phyloP scores from a whole-genome alignment of 2,113 vertebrate genomes.

The Muscicapa adusta region DNA sequence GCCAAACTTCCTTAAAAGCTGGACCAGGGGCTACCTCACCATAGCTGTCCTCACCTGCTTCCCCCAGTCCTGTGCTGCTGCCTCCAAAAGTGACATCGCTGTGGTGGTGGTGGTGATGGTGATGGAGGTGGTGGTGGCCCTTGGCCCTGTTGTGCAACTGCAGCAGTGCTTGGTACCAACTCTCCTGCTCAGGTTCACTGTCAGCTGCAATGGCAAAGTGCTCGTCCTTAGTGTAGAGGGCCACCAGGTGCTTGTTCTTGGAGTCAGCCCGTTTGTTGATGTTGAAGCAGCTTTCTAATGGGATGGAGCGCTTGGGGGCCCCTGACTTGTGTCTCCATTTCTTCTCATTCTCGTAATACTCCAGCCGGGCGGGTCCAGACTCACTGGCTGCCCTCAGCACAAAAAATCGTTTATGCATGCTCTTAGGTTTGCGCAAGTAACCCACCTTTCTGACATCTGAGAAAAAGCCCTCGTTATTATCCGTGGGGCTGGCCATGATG shows the following conservation, averaged over 20 bases:
- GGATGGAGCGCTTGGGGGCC: slow-evolving; percentile 87
- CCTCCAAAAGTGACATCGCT: slow-evolving; percentile 59
- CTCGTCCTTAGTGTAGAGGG: slow-evolving; percentile 88
- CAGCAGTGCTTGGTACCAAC: slow-evolving; percentile 85
- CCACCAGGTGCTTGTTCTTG: slow-evolving; percentile 89
- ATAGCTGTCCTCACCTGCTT: slow-evolving; percentile 77
- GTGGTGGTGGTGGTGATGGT: slow-evolving; percentile 67
- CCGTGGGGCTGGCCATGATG: slow-evolving; percentile 81
- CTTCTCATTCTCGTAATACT: slow-evolving; percentile 92
- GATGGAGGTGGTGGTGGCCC: slow-evolving; percentile 73
- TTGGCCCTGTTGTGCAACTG: slow-evolving; percentile 86
- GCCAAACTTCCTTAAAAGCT: slow-evolving; percentile 90
- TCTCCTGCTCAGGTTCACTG: slow-evolving; percentile 84
- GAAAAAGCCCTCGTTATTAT: slow-evolving; percentile 79
- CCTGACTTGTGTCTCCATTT: slow-evolving; percentile 92
- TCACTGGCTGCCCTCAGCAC: slow-evolving; percentile 85
- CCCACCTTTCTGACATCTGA: slow-evolving; percentile 91
- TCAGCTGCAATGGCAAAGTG: slow-evolving; percentile 89
- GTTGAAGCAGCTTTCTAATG: slow-evolving; percentile 88
- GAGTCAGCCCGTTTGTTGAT: slow-evolving; percentile 92
- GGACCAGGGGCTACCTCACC: slow-evolving; percentile 80
- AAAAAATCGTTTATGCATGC: slow-evolving; percentile 92
- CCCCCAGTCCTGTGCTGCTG: slow-evolving; percentile 53
- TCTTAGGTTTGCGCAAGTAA: slow-evolving; percentile 93
- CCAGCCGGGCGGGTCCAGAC: slow-evolving; percentile 84